phyloP scores from a whole-genome alignment of 2,888 invertebrate genomes.

The Coelinius sp. region DNA sequence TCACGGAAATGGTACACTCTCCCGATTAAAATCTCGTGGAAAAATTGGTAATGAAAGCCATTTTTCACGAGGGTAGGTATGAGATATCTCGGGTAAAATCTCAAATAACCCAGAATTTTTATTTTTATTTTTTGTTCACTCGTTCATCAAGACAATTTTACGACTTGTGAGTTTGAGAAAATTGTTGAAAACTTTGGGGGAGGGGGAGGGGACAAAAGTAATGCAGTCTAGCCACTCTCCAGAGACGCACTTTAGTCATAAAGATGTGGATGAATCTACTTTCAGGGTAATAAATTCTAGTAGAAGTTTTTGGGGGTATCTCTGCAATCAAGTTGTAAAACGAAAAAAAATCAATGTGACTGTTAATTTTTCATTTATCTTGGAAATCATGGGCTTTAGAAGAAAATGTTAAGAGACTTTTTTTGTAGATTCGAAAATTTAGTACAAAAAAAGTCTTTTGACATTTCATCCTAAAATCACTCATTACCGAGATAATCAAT shows the following conservation, averaged over 20 bases:
- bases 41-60: not conserved
- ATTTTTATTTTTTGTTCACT: not conserved
- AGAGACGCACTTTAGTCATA: not conserved
- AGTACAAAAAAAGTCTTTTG: not conserved
- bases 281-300: not conserved
- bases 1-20: not conserved
- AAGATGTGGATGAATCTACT: not conserved
- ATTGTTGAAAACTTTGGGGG: not conserved
- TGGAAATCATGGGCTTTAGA: not conserved
- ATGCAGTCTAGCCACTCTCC: not conserved
- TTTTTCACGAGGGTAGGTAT: not conserved
- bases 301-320: not conserved
- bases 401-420: not conserved
- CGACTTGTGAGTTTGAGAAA: not conserved
- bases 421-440: not conserved
- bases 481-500: not conserved
- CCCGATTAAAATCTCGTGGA: not conserved
- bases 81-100: not conserved
- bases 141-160: not conserved
- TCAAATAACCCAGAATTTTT: not conserved
- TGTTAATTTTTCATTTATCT: not conserved
- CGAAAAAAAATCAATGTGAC: not conserved
- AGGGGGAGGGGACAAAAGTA: not conserved
- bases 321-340: not conserved
- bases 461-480: not conserved